These are phyloP conservation scores for Pseudochirops corinnae DNA, from an alignment of 2,797 vertebrate genomes.

Conservation along the genomic window DNA sequence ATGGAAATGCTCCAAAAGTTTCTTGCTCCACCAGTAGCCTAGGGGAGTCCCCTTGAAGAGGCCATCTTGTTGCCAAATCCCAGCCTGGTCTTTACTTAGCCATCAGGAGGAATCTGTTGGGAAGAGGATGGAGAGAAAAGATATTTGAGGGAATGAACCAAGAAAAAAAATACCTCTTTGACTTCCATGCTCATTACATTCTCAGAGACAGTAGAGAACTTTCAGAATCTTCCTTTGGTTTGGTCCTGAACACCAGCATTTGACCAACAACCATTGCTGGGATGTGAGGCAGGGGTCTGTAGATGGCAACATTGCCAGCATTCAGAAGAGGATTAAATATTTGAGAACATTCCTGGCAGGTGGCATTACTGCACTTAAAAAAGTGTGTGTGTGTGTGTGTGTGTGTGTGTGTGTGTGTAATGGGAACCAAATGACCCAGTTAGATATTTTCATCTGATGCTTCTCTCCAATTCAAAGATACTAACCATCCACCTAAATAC, in stretches of 20 bases:
- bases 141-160: conserved; percentile 21
- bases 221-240: conserved; percentile 36
- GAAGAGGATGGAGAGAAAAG: conserved; percentile 32
- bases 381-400: background rate
- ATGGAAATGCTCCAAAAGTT: conserved; percentile 76
- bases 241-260: background rate
- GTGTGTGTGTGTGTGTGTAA: background rate
- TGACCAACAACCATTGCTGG: conserved; percentile 35
- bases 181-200: conserved; percentile 45
- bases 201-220: background rate
- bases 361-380: background rate
- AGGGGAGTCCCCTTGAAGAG: conserved; percentile 65
- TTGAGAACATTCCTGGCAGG: conserved; percentile 20
- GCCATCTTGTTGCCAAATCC: conserved; percentile 67
- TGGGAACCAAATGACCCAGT: background rate
- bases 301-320: conserved; percentile 56
- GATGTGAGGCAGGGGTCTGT: conserved; percentile 19
- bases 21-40: conserved; percentile 64
- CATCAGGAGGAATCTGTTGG: background rate
- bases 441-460: background rate
- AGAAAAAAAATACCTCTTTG: conserved; percentile 50
- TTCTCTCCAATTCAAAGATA: background rate
- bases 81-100: conserved; percentile 17
- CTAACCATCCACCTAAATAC: background rate
- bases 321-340: conserved; percentile 70